A percentile compares a stretch with the other conserved stretches of the same genome.
These are phyloP conservation scores for Sepioteuthis lessoniana DNA, from an alignment of 2,888 invertebrate genomes.

Conservation along the genomic window DNA sequence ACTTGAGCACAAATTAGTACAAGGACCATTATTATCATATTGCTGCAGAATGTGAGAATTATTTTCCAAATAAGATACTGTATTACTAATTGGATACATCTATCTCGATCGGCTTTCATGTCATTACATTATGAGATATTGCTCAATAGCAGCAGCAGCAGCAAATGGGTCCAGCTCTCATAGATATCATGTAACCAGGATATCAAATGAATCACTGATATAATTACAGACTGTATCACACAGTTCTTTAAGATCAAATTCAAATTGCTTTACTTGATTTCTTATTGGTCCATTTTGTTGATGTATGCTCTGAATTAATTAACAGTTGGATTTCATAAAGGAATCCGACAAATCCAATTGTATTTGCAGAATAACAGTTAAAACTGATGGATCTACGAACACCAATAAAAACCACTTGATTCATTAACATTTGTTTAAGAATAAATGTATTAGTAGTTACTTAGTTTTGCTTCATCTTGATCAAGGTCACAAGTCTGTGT, in stretches of 20 bases:
- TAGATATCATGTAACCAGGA: neutral
- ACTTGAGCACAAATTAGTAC: neutral
- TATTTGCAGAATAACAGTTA: too few species aligned
- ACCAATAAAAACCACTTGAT: too few species aligned
- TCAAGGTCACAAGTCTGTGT: too few species aligned
- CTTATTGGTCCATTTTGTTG: neutral
- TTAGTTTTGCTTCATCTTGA: too few species aligned
- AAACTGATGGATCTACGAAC: too few species aligned
- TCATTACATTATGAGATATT: neutral
- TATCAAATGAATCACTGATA: neutral
- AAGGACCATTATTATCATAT: neutral
- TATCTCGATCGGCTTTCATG: neutral
- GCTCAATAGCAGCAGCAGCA: neutral
- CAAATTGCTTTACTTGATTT: neutral
- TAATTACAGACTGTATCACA: constrained; percentile 1
- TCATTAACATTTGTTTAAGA: too few species aligned
- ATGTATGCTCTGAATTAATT: neutral
- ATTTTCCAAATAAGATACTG: constrained; percentile 11
- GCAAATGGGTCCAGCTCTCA: neutral
- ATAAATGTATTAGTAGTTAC: too few species aligned
- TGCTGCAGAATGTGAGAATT: neutral
- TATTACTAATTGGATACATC: constrained; percentile 1
- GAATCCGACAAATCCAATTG: too few species aligned
- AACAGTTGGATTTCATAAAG: too few species aligned
- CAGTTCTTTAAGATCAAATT: neutral